phyloP scores from a whole-genome alignment of 92 coral and sea anemone species.

The Porites cylindrica region DNA sequence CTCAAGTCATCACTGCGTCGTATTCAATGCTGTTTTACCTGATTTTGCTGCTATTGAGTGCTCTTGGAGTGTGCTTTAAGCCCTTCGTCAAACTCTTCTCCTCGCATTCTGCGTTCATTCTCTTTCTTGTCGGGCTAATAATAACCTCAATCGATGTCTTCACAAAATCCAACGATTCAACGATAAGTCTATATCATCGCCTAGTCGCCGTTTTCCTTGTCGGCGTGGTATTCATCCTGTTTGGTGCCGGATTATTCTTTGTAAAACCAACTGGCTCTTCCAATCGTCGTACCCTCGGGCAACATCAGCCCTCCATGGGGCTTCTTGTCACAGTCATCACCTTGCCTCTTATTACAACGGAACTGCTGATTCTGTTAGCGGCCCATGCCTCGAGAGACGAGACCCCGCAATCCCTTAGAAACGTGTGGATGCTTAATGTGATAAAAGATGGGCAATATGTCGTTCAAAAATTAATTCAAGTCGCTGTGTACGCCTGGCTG shows the following conservation, averaged over 20 bases:
- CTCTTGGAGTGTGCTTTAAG: conserved; percentile 40
- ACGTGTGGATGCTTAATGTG: conserved; percentile 17
- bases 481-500: conserved; percentile 47
- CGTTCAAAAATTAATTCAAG: conserved; percentile 71
- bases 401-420: not conserved
- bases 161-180: conserved; percentile 24
- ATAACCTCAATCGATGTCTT: conserved; percentile 46
- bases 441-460: conserved; percentile 16
- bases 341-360: conserved; percentile 52
- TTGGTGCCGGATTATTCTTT: conserved; percentile 62
- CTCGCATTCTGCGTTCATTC: conserved; percentile 47
- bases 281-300: conserved; percentile 36
- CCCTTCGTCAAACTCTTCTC: conserved; percentile 37
- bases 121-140: conserved; percentile 67
- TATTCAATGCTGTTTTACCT: conserved; percentile 65
- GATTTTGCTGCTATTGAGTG: conserved; percentile 39
- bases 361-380: conserved; percentile 49
- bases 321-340: conserved; percentile 59
- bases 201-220: conserved; percentile 46
- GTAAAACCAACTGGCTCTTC: conserved; percentile 40
- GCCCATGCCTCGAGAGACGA: conserved; percentile 6
- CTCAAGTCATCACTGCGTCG: conserved; percentile 58
- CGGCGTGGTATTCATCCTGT: conserved; percentile 53
- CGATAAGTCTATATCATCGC: conserved; percentile 31
- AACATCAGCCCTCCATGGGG: conserved; percentile 76